These are phyloP conservation scores for Stegodyphus mimosarum DNA, from an alignment of 1,140 invertebrate species.

Conservation along the genomic window DNA sequence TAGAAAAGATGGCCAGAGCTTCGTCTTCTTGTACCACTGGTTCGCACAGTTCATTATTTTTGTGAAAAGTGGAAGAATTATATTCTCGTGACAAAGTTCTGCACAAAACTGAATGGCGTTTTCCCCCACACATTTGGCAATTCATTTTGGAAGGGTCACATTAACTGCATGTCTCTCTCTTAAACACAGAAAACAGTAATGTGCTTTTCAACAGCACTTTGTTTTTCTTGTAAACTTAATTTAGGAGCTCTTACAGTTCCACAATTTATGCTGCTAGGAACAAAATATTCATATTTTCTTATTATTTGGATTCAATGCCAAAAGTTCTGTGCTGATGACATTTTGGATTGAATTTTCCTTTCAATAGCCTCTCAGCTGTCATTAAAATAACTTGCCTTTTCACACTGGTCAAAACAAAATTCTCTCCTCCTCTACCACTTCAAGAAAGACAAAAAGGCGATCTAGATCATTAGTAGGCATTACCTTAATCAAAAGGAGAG, in stretches of 20 bases:
- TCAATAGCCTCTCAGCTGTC: background rate
- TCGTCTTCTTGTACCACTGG: slow-evolving; percentile 1
- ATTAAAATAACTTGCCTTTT: background rate
- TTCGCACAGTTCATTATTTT: background rate
- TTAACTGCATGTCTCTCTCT: background rate
- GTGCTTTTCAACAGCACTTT: slow-evolving; percentile 11
- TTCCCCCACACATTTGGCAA: slow-evolving; percentile 20
- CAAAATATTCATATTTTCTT: slow-evolving; percentile 29
- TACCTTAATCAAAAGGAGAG: background rate
- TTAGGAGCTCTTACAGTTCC: slow-evolving; percentile 10
- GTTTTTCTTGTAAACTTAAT: slow-evolving; percentile 16
- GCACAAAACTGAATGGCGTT: slow-evolving; percentile 10
- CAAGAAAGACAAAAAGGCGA: slow-evolving; percentile 17
- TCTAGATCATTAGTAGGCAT: slow-evolving; percentile 12
- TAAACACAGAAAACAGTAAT: slow-evolving; percentile 12
- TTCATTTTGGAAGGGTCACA: background rate
- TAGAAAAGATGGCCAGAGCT: slow-evolving; percentile 14
- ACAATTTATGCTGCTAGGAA: background rate
- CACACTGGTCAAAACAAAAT: slow-evolving; percentile 17
- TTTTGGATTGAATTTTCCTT: slow-evolving; percentile 9
- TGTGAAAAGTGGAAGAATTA: background rate
- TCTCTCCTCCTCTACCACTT: slow-evolving; percentile 2
- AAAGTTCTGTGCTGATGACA: slow-evolving; percentile 16
- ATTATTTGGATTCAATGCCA: background rate
- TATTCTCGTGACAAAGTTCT: slow-evolving; percentile 6